Evolutionary conservation across 2,888 invertebrate genomes (phyloP), one percentile per base, ranked within the genome.

Genomic region (Andrena hattorfiana): DNA sequence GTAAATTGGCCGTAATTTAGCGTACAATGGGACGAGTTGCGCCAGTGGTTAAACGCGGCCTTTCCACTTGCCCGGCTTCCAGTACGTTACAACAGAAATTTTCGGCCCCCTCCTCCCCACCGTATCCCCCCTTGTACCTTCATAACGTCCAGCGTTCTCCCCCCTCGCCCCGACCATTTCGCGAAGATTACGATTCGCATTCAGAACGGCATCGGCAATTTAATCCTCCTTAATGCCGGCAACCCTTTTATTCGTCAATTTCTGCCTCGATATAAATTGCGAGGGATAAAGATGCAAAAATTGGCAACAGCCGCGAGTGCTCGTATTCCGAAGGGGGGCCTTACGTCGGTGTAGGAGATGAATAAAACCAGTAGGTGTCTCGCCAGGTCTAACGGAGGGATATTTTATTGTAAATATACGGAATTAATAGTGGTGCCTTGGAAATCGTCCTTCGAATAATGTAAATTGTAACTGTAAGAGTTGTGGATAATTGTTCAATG

Each of bases 1-100:
- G 88, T 92, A 91, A 92, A 93, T 92, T 92, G 90, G 89, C 86
- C 88, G 90, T 91, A 91, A 92, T 92, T 92, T 83, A 87, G 77
- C 81, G 68, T 23, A 84, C 82, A 84, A 87, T 87, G 80, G 83
- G 63, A 83, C 70, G 76, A 83, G 83, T 72, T 75, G 83, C 71
- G 78, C 70, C 77, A 68, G 68, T 60, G 77, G 83, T 81, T 81
- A 69, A 83, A 77, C 77, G 67, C 54, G 69, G 54, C 69, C 83
- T 73, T 73, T 77, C 83, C 70, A 62, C 30, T 73, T 48, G 2
- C 8, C 1, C 8, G 28, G 10, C 32, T 49, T 13, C 48, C 80
- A 32, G 8, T 60, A 30, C 69, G 42, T 67, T 62, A 30, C 69
- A 73, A 23, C 64, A 77, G 67, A 77, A 69, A 77, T 76, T 83